Percentiles rank a stretch among this genome's conserved stretches.
Conservation (phyloP, 2,888 invertebrate species). For the Synergus gifuensis region DNA sequence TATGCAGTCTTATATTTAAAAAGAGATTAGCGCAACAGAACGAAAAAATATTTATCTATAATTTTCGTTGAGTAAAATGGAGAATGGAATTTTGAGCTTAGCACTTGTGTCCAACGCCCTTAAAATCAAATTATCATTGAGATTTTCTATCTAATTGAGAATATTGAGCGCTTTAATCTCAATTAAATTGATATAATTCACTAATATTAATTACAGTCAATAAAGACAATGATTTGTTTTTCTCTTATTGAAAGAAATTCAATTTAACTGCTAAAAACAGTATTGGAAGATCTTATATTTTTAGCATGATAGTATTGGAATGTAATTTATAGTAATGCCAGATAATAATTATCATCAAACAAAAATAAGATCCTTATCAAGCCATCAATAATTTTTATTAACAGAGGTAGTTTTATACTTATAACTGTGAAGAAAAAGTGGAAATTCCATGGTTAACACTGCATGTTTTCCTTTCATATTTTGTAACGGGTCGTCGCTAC, state of each 20-base stretch:
- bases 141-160: background rate
- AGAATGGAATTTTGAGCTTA: no score
- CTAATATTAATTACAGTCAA: no score
- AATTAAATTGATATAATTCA: no score
- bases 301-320: background rate
- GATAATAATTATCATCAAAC: background rate
- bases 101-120: no score
- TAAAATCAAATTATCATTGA: background rate
- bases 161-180: no score
- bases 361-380: slow-evolving; percentile 13
- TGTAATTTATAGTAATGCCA: background rate
- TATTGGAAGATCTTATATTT: background rate
- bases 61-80: no score
- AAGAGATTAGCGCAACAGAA: no score
- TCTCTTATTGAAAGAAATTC: no score
- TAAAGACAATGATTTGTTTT: no score
- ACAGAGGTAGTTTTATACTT: background rate
- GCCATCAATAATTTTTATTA: background rate
- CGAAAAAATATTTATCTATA: no score
- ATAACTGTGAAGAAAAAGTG: background rate
- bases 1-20: no score
- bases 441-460: slow-evolving; percentile 18
- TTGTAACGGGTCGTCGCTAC: slow-evolving; percentile 1
- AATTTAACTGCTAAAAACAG: no score
- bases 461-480: slow-evolving; percentile 20